These are phyloP conservation scores for Nautilus pompilius DNA, from an alignment of 1,140 invertebrate species.

Conservation along the genomic window DNA sequence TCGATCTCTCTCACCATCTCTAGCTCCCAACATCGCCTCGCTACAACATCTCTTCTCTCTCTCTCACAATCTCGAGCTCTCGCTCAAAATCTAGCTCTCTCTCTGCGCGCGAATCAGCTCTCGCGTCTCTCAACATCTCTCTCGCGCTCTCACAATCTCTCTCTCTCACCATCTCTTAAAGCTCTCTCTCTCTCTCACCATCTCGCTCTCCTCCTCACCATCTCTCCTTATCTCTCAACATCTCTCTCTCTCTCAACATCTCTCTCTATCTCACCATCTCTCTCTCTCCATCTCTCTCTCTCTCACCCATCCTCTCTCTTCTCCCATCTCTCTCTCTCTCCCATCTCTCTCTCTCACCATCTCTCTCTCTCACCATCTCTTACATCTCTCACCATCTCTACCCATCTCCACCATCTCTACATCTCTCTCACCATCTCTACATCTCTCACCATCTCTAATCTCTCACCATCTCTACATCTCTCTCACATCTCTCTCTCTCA, in stretches of 20 bases:
- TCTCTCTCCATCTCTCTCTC: background rate
- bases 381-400: too few species aligned
- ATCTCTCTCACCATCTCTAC: background rate
- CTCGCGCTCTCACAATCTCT: background rate
- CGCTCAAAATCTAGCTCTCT: too few species aligned
- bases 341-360: background rate
- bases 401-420: background rate
- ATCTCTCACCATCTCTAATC: background rate
- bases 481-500: too few species aligned
- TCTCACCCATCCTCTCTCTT: background rate
- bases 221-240: background rate
- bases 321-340: background rate
- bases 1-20: too few species aligned
- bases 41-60: too few species aligned
- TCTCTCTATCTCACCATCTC: background rate
- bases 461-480: background rate
- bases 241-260: background rate
- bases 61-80: too few species aligned
- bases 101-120: too few species aligned
- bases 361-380: background rate
- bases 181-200: background rate
- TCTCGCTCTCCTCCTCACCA: background rate
- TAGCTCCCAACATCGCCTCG: too few species aligned
- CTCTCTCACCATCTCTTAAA: background rate
- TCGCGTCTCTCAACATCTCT: background rate